Percentiles rank a stretch among this genome's conserved stretches.
These are phyloP conservation scores for Melospiza melodia DNA, from an alignment of 2,113 vertebrate species.

Conservation along the genomic window DNA sequence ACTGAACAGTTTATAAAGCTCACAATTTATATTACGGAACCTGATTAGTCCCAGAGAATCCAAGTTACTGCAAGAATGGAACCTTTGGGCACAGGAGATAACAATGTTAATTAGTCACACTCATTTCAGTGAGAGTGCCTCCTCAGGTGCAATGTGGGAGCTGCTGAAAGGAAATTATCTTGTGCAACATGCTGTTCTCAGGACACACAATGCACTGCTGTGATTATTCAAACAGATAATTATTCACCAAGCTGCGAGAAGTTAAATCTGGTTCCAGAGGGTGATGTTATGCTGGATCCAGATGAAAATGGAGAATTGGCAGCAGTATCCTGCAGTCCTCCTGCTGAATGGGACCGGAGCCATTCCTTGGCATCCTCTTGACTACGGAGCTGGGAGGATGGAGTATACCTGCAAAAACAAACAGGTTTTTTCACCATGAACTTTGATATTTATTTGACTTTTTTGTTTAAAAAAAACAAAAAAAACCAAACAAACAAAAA, in stretches of 20 bases:
- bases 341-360: conserved; percentile 92
- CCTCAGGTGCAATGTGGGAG: not conserved
- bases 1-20: not conserved
- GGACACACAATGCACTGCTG: not conserved
- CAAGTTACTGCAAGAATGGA: not conserved
- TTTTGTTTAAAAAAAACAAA: not conserved
- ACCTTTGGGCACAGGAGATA: not conserved
- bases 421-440: not conserved
- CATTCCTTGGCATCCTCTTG: conserved; percentile 95
- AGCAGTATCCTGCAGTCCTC: conserved; percentile 90
- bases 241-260: conserved; percentile 91
- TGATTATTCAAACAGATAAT: not conserved
- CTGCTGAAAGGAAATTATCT: not conserved
- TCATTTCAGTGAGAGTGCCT: not conserved
- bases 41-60: not conserved
- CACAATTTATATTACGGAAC: not conserved
- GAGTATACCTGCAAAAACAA: conserved; percentile 83
- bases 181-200: not conserved
- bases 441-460: not conserved
- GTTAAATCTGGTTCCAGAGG: conserved; percentile 94
- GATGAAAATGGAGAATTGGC: conserved; percentile 94
- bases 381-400: conserved; percentile 88
- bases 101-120: not conserved
- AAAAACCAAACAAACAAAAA: no score
- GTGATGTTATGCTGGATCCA: conserved; percentile 92